A percentile compares a stretch with the other conserved stretches of the same genome.
Evolutionary conservation across 2,113 vertebrate genomes (phyloP).

Genomic region (Bungarus multicinctus): DNA sequence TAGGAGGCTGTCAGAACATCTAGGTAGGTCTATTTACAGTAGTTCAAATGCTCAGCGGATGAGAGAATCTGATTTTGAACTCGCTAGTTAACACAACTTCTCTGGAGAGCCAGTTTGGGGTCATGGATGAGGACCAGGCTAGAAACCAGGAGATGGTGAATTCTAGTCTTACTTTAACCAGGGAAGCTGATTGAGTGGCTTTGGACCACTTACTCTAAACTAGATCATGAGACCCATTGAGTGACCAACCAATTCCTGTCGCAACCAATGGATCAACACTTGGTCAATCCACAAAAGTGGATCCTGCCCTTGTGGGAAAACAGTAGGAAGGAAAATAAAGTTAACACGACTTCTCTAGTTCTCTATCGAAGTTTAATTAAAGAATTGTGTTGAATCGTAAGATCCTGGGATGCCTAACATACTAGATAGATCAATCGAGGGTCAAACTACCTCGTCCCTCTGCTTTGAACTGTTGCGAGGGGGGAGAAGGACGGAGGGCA

Average conservation of each 20-base stretch:
- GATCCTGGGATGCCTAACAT: constrained; percentile 62
- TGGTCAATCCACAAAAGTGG: background rate
- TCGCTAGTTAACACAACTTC: background rate
- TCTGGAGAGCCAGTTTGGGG: background rate
- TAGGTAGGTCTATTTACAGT: background rate
- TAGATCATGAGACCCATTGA: background rate
- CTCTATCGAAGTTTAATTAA: constrained; percentile 35
- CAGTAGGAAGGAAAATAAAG: background rate
- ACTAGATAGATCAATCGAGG: constrained; percentile 61
- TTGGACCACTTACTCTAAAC: background rate
- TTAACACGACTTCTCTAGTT: background rate
- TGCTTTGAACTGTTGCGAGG: constrained; percentile 65
- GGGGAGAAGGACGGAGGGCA: constrained; percentile 59
- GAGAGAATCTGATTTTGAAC: background rate
- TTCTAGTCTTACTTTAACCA: background rate
- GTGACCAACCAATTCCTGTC: background rate
- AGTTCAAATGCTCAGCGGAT: background rate
- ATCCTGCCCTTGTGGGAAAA: background rate
- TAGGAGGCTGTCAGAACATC: too few species aligned
- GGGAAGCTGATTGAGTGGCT: background rate
- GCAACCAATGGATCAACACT: background rate
- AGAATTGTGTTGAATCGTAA: constrained; percentile 48
- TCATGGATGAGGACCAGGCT: background rate
- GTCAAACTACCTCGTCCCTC: constrained; percentile 49
- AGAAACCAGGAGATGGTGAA: background rate